Conservation (phyloP, 2,888 invertebrate species). For the Willowsia nigromaculata region DNA sequence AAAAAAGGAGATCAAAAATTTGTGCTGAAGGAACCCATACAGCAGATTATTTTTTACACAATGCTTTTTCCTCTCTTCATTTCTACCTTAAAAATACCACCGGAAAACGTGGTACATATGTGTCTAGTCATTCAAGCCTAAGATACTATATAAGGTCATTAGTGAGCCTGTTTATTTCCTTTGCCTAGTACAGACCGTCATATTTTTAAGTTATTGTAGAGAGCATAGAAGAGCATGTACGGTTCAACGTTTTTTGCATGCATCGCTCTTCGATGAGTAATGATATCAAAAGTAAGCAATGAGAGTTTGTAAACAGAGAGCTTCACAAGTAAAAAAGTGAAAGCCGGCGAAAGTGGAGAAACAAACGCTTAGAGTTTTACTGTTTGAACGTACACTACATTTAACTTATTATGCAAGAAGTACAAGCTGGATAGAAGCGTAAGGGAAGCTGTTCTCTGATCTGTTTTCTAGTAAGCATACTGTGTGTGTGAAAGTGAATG, state of each 20-base stretch:
- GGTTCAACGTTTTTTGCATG: slow-evolving; percentile 22
- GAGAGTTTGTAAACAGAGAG: neutral
- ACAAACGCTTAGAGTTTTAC: neutral
- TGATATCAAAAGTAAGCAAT: slow-evolving; percentile 46
- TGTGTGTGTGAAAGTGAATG: slow-evolving; percentile 4
- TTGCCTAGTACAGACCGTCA: no score
- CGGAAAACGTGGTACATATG: slow-evolving; percentile 18
- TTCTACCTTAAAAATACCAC: neutral
- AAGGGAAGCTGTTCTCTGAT: neutral
- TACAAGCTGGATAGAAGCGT: neutral
- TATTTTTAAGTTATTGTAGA: no score
- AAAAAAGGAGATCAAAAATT: neutral
- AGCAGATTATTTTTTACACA: slow-evolving; percentile 5
- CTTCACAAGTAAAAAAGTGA: neutral
- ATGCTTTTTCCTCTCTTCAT: neutral
- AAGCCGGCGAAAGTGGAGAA: neutral
- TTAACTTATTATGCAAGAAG: neutral
- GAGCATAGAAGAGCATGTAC: no score
- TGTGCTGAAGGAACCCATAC: neutral
- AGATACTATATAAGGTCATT: slow-evolving; percentile 52
- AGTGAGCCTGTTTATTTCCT: slow-evolving; percentile 52
- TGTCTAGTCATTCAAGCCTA: slow-evolving; percentile 1
- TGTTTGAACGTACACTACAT: neutral
- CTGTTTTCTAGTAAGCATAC: neutral
- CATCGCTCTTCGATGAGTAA: slow-evolving; percentile 49